Conservation (phyloP, 2,797 vertebrate species). For the Aphelocoma californica region DNA sequence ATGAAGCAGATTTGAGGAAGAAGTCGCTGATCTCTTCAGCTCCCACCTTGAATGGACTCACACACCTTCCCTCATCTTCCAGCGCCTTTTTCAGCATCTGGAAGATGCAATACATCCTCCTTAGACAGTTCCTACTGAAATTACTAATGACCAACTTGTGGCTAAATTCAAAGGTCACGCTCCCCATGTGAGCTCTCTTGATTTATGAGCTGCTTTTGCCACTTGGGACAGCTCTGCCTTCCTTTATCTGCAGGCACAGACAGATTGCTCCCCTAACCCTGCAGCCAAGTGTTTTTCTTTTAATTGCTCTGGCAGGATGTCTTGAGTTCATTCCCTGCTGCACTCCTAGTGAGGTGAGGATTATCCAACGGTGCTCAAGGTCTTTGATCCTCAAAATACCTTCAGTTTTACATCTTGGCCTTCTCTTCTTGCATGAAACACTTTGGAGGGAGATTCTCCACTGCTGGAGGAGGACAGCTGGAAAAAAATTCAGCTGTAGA, state of each 20-base stretch:
- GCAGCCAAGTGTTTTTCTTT: neutral
- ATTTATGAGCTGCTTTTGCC: neutral
- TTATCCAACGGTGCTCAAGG: neutral
- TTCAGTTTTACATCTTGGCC: neutral
- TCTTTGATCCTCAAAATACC: neutral
- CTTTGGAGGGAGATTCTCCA: neutral
- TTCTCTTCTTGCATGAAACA: neutral
- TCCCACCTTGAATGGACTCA: neutral
- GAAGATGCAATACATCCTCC: neutral
- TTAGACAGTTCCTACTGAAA: neutral
- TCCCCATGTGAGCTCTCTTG: neutral
- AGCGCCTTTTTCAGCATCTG: neutral
- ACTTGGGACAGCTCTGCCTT: neutral
- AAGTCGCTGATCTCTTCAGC: neutral
- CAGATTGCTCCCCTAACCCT: neutral
- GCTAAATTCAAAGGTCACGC: neutral
- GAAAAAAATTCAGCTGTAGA: rapidly evolving
- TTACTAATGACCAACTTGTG: neutral
- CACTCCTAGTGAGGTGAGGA: neutral
- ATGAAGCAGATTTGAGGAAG: neutral
- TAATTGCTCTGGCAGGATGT: neutral
- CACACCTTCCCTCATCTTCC: neutral
- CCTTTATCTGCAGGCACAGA: neutral
- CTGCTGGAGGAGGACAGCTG: neutral
- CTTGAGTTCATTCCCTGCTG: neutral